These are phyloP conservation scores for Ictalurus furcatus DNA, from an alignment of 2,113 vertebrate genomes.

Conservation along the genomic window DNA sequence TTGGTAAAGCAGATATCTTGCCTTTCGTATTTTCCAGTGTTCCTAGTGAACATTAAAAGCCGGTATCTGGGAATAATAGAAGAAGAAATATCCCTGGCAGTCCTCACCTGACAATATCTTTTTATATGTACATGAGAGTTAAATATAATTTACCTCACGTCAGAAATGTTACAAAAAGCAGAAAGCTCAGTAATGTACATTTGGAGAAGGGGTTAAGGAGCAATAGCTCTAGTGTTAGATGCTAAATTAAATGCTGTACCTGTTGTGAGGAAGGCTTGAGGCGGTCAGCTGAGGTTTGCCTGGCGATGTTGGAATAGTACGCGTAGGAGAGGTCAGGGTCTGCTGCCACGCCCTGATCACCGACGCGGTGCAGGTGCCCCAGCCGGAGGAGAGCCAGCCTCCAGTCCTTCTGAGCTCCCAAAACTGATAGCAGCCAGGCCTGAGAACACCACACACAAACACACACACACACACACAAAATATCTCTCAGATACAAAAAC, in stretches of 20 bases:
- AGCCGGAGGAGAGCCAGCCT: slow-evolving; percentile 72
- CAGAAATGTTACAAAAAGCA: neutral
- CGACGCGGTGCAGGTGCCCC: slow-evolving; percentile 72
- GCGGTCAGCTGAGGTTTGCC: slow-evolving; percentile 69
- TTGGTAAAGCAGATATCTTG: neutral
- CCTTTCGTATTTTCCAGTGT: neutral
- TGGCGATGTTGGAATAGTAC: slow-evolving; percentile 77
- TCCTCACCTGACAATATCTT: neutral
- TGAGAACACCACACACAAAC: slow-evolving; percentile 9
- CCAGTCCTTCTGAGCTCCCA: slow-evolving; percentile 73
- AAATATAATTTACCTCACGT: neutral
- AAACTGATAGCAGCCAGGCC: slow-evolving; percentile 71
- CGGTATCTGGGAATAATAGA: neutral
- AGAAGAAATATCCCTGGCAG: neutral
- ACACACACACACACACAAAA: neutral
- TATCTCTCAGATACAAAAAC: neutral
- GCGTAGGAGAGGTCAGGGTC: slow-evolving; percentile 74
- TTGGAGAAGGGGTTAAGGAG: neutral
- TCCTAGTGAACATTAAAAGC: neutral
- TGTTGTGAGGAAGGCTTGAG: slow-evolving; percentile 65
- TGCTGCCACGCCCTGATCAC: slow-evolving; percentile 56
- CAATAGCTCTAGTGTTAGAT: neutral
- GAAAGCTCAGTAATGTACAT: neutral
- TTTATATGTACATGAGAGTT: neutral
- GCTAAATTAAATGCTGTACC: slow-evolving; percentile 55